A percentile compares a stretch with the other conserved stretches of the same genome.
Conservation (phyloP, 2,797 vertebrate genomes). For the Dromococcyx pavoninus region DNA sequence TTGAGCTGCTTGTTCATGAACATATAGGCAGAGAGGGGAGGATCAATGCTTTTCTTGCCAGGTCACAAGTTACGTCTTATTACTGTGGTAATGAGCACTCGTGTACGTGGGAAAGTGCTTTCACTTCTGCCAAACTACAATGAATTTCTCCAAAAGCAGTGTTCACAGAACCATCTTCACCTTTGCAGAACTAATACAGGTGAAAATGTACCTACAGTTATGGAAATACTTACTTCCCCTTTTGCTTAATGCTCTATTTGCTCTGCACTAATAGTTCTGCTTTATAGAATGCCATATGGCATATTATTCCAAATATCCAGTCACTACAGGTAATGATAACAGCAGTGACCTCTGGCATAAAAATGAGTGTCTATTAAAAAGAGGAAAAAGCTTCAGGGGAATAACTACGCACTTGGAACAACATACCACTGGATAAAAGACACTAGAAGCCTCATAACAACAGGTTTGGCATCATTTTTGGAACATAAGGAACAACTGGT, state of each 20-base stretch:
- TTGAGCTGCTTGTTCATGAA: background rate
- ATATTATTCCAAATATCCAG: background rate
- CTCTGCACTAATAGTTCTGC: background rate
- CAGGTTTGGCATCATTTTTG: slow-evolving; percentile 13
- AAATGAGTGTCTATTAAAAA: background rate
- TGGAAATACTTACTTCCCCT: background rate
- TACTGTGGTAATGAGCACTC: background rate
- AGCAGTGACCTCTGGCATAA: background rate
- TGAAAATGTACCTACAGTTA: background rate
- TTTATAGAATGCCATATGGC: background rate
- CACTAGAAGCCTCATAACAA: background rate
- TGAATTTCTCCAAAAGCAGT: background rate
- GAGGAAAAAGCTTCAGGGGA: slow-evolving; percentile 2
- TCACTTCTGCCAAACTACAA: background rate
- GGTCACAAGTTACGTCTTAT: background rate
- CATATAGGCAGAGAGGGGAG: background rate
- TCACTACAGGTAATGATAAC: background rate
- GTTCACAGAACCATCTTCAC: background rate
- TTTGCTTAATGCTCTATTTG: background rate
- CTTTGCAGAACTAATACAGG: background rate
- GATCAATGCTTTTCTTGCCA: background rate
- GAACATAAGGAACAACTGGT: slow-evolving; percentile 46
- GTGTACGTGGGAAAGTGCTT: background rate
- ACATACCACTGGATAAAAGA: background rate
- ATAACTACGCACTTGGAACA: background rate